A percentile compares a stretch with the other conserved stretches of the same genome.
These are phyloP conservation scores for Corythaixoides concolor DNA, from an alignment of 2,113 vertebrate species.

Conservation along the genomic window DNA sequence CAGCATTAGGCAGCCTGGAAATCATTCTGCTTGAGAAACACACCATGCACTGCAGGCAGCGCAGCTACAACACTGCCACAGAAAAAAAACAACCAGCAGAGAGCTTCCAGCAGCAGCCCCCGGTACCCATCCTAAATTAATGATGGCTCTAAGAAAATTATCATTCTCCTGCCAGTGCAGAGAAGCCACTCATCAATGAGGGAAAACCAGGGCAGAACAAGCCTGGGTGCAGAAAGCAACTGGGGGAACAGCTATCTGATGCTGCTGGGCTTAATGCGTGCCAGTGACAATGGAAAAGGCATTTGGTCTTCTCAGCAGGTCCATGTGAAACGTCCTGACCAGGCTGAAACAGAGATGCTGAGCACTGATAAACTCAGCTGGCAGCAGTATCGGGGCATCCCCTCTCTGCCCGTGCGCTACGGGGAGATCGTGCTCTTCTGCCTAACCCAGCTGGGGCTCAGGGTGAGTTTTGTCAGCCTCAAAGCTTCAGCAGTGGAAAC, in stretches of 20 bases:
- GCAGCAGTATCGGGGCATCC: rapidly evolving
- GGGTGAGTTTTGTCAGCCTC: background rate
- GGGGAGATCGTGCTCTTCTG: rapidly evolving
- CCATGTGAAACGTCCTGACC: background rate
- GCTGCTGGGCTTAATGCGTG: background rate
- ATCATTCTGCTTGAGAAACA: background rate
- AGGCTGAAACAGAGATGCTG: background rate
- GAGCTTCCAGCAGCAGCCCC: background rate
- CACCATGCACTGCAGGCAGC: rapidly evolving
- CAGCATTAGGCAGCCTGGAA: background rate
- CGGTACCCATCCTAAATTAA: background rate
- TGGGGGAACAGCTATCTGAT: rapidly evolving
- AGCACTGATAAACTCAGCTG: background rate
- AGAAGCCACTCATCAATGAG: background rate
- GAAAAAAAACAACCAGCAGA: background rate
- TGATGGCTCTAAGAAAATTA: background rate
- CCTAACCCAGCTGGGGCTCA: background rate
- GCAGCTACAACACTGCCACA: background rate
- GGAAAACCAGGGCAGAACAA: background rate
- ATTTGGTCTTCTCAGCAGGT: background rate
- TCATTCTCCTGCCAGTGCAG: background rate
- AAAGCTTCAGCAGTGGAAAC: background rate
- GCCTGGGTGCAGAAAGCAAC: background rate
- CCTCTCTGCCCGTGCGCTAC: rapidly evolving
- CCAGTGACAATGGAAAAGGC: background rate